phyloP scores from a whole-genome alignment of 2,888 invertebrate genomes.

The Pyrochroa serraticornis region DNA sequence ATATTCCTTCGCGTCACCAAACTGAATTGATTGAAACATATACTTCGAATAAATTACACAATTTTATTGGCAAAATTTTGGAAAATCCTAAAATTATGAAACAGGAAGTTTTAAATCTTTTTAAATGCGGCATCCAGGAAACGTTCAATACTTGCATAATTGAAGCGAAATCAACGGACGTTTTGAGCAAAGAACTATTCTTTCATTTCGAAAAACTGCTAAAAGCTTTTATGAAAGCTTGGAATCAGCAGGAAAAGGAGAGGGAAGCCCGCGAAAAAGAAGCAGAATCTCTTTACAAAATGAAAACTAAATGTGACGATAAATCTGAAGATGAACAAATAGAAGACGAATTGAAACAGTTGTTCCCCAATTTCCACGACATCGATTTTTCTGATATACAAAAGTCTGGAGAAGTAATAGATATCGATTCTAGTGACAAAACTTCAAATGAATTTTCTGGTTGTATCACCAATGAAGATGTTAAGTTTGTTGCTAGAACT shows the following conservation, averaged over 20 bases:
- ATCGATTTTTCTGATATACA: constrained; percentile 73
- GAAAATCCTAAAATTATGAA: constrained; percentile 26
- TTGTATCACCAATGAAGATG: constrained; percentile 62
- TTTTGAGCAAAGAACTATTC: constrained; percentile 43
- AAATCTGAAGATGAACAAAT: constrained; percentile 73
- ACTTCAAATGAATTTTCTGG: constrained; percentile 37
- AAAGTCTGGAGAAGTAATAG: constrained; percentile 18
- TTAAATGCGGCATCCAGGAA: constrained; percentile 74
- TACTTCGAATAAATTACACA: constrained; percentile 39
- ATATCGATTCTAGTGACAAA: constrained; percentile 30
- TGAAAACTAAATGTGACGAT: constrained; percentile 69
- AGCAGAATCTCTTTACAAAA: constrained; percentile 78
- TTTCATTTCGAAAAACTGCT: constrained; percentile 62
- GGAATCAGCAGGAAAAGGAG: constrained; percentile 78
- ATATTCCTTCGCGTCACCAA: constrained; percentile 60
- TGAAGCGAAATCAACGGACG: constrained; percentile 51
- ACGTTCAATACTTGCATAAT: constrained; percentile 69
- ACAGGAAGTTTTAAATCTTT: constrained; percentile 61
- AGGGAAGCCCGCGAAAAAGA: constrained; percentile 71
- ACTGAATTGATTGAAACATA: constrained; percentile 60
- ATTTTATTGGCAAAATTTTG: constrained; percentile 41
- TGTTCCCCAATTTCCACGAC: constrained; percentile 74
- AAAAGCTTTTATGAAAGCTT: constrained; percentile 68
- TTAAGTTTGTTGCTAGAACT: constrained; percentile 65
- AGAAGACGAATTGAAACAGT: constrained; percentile 67